phyloP scores from a whole-genome alignment of 64 coral and sea anemone species.

The Stylophora pistillata region DNA sequence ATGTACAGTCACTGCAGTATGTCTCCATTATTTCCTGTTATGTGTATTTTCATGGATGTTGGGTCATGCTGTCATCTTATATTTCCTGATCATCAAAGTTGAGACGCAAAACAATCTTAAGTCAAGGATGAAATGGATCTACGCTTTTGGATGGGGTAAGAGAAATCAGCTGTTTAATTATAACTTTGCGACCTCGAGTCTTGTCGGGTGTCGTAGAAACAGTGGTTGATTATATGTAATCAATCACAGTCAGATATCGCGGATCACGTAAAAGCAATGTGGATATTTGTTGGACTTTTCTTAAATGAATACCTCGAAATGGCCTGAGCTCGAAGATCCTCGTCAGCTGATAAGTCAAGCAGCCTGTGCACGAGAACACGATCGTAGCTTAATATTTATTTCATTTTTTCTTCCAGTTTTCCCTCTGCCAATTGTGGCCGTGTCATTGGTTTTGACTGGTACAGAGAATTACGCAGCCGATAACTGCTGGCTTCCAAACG shows the following conservation, averaged over 20 bases:
- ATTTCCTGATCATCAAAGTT: slow-evolving; percentile 55
- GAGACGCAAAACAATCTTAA: slow-evolving; percentile 6
- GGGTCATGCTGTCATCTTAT: slow-evolving; percentile 47
- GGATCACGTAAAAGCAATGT: no score
- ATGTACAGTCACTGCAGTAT: slow-evolving; percentile 36
- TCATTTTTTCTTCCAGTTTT: slow-evolving; percentile 24
- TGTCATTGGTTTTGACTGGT: slow-evolving; percentile 6
- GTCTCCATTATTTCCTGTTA: slow-evolving; percentile 65
- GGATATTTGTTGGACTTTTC: no score
- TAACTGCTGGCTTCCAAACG: slow-evolving; percentile 36
- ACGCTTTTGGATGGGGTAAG: slow-evolving; percentile 68
- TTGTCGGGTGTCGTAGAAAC: no score
- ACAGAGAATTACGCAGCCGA: not conserved
- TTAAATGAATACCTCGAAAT: no score
- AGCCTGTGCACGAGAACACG: no score
- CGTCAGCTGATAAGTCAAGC: no score
- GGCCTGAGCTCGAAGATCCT: no score
- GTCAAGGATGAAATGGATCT: slow-evolving; percentile 58
- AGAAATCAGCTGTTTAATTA: not conserved
- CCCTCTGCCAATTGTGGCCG: slow-evolving; percentile 14
- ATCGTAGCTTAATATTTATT: not conserved
- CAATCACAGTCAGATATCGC: no score
- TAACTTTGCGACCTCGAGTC: no score
- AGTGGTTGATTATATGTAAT: no score
- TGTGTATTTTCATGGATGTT: slow-evolving; percentile 66